phyloP scores from a whole-genome alignment of 2,888 invertebrate species.

The Cryptus viduatorius region DNA sequence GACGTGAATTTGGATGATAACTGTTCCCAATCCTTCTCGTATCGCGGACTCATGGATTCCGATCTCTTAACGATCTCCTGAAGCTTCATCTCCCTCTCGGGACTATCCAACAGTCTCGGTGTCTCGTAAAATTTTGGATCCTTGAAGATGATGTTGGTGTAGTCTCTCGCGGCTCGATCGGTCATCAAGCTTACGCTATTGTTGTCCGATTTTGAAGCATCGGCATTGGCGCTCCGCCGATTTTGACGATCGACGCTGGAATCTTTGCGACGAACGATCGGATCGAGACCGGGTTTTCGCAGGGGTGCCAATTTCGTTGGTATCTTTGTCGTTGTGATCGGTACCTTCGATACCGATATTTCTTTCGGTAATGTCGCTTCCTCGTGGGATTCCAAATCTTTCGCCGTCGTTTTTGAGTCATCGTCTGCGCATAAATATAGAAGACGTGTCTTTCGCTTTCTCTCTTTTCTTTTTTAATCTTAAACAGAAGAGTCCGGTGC shows the following conservation, averaged over 20 bases:
- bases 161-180: slow-evolving; percentile 81
- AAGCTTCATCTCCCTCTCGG: slow-evolving; percentile 85
- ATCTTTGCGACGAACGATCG: slow-evolving; percentile 67
- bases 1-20: slow-evolving; percentile 79
- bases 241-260: slow-evolving; percentile 42
- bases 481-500: not conserved
- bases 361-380: slow-evolving; percentile 79
- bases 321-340: slow-evolving; percentile 75
- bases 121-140: slow-evolving; percentile 83
- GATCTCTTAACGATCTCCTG: slow-evolving; percentile 86
- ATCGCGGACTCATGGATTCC: slow-evolving; percentile 86
- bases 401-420: slow-evolving; percentile 84
- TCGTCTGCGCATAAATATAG: slow-evolving; percentile 80
- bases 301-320: slow-evolving; percentile 81
- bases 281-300: slow-evolving; percentile 73
- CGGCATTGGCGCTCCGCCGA: slow-evolving; percentile 55
- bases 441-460: slow-evolving; percentile 18
- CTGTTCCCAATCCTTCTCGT: slow-evolving; percentile 86
- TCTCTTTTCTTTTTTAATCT: not conserved
- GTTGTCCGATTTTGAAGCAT: slow-evolving; percentile 69
- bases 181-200: slow-evolving; percentile 71
- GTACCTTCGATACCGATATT: slow-evolving; percentile 37
- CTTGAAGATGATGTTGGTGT: slow-evolving; percentile 81
- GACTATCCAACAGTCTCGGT: slow-evolving; percentile 78
- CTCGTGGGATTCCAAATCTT: slow-evolving; percentile 81